These are phyloP conservation scores for Parus major DNA, from an alignment of 2,113 vertebrate genomes.

Conservation along the genomic window DNA sequence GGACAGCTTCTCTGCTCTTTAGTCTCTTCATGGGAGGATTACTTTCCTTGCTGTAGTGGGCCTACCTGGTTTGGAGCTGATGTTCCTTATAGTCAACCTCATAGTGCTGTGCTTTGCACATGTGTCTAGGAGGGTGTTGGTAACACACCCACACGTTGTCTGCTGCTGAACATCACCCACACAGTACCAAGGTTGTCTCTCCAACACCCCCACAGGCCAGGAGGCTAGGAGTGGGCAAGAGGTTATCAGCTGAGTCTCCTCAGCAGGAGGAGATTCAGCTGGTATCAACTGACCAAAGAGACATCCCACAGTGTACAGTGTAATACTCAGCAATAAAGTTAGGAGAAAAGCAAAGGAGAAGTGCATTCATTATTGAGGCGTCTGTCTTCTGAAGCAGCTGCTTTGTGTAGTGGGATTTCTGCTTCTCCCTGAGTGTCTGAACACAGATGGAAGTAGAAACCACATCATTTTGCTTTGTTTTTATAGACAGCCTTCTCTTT, in stretches of 20 bases:
- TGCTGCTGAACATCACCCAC: not conserved
- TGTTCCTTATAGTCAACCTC: rapidly evolving
- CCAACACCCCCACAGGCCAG: not conserved
- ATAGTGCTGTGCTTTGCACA: not conserved
- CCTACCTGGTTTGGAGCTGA: not conserved
- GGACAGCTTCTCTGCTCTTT: not conserved
- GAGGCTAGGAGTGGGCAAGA: not conserved
- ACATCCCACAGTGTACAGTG: rapidly evolving
- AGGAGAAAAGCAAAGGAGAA: not conserved
- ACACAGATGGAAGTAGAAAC: not conserved
- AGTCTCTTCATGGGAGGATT: not conserved
- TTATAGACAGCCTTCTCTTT: not conserved
- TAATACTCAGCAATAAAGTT: not conserved
- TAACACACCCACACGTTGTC: rapidly evolving
- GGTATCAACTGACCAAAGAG: not conserved
- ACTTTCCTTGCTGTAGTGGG: not conserved
- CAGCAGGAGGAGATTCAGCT: not conserved
- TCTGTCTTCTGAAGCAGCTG: not conserved
- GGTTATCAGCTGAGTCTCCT: no score
- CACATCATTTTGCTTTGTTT: not conserved
- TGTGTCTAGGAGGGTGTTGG: not conserved
- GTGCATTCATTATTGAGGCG: rapidly evolving
- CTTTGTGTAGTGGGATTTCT: not conserved
- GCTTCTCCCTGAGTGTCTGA: not conserved
- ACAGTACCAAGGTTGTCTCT: not conserved